Evolutionary conservation across 2,797 vertebrate species (phyloP), one percentile per base, ranked within the genome.

Genomic region (Falco novaeseelandiae): DNA sequence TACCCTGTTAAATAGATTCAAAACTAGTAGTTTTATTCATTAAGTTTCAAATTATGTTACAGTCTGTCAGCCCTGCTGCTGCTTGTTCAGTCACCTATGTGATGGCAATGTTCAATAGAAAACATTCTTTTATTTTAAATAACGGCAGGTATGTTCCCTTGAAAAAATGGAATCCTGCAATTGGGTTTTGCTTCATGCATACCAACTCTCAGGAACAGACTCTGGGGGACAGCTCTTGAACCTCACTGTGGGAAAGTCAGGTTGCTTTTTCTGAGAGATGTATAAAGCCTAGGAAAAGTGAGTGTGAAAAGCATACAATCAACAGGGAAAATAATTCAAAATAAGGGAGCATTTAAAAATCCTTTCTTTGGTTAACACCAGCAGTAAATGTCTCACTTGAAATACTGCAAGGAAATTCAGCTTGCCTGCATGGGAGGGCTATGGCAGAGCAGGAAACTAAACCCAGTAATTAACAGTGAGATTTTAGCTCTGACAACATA

Each of bases 321-420:
- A 88, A 79, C 70, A 87, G 73, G 23, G 74, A 84, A 87, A 73
- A 90, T 83, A 89, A 90, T 34, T 96, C 91, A 92, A 94, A 95
- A 96, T 84, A 69, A 91, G 58, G 63, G 59, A 83, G 44, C 79
- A 81, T 78, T 93, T 63, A 55, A 83, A 95, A 93, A 94, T 49
- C 84, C 77, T 91, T 93, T 91, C 70, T 94, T 90, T 62, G 65
- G 49, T 20, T 94, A 77, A 49, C 40, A 38, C n/a, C 36, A 36
- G 83, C 74, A 90, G 90, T 91, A 93, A 97, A 95, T 32, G 32
- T 82, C 86, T 93, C 34, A 25, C 70, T 82, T 95, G 90, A 96
- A 97, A 95, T 89, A 87, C 29, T 71, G 81, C 63, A 78, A 92
- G 90, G 63, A 89, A 85, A 89, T 82, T 87, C 77, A 4, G 22